Evolutionary conservation across 2,797 vertebrate species (phyloP).

Genomic region (Eremophila alpestris): DNA sequence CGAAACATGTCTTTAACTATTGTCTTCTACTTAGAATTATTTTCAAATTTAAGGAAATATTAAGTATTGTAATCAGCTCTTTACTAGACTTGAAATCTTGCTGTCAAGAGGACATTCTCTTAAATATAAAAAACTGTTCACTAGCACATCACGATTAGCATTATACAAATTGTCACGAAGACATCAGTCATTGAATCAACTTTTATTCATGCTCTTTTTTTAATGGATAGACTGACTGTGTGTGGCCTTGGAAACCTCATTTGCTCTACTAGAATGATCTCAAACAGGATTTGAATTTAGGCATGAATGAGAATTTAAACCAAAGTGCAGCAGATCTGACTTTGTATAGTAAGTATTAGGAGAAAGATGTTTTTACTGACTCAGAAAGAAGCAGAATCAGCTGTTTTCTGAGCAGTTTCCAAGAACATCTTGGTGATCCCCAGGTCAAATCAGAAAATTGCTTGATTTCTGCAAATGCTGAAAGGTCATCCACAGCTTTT

Average conservation of each 20-base stretch:
- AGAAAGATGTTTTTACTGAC: background rate
- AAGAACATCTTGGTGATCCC: background rate
- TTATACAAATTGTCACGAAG: background rate
- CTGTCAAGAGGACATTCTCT: background rate
- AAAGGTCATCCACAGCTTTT: background rate
- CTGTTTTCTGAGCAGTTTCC: background rate
- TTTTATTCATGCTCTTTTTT: background rate
- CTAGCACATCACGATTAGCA: background rate
- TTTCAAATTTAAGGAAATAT: constrained; percentile 15
- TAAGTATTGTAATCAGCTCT: background rate
- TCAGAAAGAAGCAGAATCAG: background rate
- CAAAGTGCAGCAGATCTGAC: background rate
- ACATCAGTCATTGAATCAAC: background rate
- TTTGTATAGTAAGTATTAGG: background rate
- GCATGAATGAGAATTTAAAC: background rate
- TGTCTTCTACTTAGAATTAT: background rate
- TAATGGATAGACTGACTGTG: background rate
- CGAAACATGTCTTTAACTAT: background rate
- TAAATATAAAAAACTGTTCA: background rate
- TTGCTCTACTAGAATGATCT: background rate
- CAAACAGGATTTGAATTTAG: background rate
- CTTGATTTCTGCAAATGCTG: background rate
- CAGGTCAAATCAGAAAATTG: background rate
- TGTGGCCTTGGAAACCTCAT: background rate
- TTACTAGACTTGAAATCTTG: background rate